Evolutionary conservation across 1,140 invertebrate species (phyloP).

Genomic region (Nebria ingens): DNA sequence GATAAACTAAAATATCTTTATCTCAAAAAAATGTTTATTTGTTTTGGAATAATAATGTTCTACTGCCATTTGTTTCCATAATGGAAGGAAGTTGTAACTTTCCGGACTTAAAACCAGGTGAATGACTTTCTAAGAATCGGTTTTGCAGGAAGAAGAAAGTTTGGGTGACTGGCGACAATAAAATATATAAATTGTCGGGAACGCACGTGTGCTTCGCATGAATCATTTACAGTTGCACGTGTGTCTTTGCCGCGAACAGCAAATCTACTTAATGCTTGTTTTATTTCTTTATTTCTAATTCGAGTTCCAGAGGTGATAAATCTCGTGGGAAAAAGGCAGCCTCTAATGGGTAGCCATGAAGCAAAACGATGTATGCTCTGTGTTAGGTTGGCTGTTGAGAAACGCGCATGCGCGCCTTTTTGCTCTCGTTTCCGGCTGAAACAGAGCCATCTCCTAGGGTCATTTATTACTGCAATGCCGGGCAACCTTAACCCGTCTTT

Average conservation of each 20-base stretch:
- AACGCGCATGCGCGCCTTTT: background rate
- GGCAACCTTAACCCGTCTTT: background rate
- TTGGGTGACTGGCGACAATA: background rate
- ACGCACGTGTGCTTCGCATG: background rate
- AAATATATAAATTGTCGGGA: background rate
- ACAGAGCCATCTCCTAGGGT: background rate
- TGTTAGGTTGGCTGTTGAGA: too few relatives aligned
- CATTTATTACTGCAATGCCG: background rate
- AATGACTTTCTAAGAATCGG: too few relatives aligned
- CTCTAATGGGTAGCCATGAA: slow-evolving; percentile 1
- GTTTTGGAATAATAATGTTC: too few relatives aligned
- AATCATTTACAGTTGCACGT: slow-evolving; percentile 9
- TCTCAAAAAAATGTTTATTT: too few relatives aligned
- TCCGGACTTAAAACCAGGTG: too few relatives aligned
- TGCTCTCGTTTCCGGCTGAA: background rate
- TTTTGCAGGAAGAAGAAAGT: background rate
- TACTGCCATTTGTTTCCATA: too few relatives aligned
- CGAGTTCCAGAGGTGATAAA: slow-evolving; percentile 7
- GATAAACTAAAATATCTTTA: too few relatives aligned
- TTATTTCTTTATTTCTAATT: slow-evolving; percentile 10
- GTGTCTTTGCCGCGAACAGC: slow-evolving; percentile 5
- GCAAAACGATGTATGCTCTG: too few relatives aligned
- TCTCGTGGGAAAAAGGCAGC: background rate
- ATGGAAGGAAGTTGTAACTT: too few relatives aligned
- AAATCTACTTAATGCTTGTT: slow-evolving; percentile 9